Evolutionary conservation across 1,140 invertebrate genomes (phyloP), one percentile per base, ranked within the genome.

Genomic region (Lordiphosa clarofinis): DNA sequence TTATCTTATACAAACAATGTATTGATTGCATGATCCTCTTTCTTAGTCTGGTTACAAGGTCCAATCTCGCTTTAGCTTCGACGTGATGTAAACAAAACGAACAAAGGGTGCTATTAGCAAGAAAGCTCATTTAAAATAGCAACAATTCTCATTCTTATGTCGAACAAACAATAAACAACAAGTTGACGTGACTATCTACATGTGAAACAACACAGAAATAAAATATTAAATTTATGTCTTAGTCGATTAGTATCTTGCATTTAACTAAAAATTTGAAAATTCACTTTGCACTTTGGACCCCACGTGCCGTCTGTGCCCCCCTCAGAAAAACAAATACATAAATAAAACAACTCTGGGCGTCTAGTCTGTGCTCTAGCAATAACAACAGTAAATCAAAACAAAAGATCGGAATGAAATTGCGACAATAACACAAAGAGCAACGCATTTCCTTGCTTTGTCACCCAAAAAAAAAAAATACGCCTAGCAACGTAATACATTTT

Each of bases 111-210:
- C 12, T 6, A 44, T 42, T 35, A 52, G 33, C 21, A 42, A 53
- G 33, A 42, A n/a, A n/a, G 15, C 33, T 21, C n/a, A 7, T 8
- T 13, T n/a, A 19, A 12, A 50, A 54, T 28, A 38, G 24, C n/a
- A 9, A 48, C 37, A 10, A 35, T 28, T 68, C 60, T 68, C 60
- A 38, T 68, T 68, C 63, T 67, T 68, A 37, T 68, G 31, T 15
- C 19, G 47, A 37, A 11, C 35, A 19, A 55, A 31, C 43, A 12
- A 44, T 12, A 0, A 44, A 55, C 28, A 63, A 53, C 33, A 64
- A 49, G 43, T 40, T 67, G 79, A 82, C 76, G 76, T 72, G 72
- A 60, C 62, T 24, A 7, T 47, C 9, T 68, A 60, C 75, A 75
- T 56, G 72, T 75, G 68, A n/a, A 61, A 11, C 10, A 28, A 43